Evolutionary conservation across 2,797 vertebrate species (phyloP), one percentile per base, ranked within the genome.

Genomic region (Manis crassicaudata): DNA sequence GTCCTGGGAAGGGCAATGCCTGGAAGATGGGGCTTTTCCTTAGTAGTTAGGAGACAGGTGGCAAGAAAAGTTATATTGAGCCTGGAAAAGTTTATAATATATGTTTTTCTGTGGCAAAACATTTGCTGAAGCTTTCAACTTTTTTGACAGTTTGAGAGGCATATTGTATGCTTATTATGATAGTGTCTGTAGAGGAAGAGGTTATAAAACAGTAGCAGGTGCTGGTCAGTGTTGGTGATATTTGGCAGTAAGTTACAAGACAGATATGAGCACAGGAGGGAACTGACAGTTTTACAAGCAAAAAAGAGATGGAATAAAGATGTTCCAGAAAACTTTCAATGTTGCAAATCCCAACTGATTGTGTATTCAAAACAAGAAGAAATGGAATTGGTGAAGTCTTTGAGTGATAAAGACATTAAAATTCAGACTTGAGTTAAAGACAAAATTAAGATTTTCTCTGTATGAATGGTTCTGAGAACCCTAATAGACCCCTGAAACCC

Each of bases 381-480:
- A 77, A 76, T 83, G 17, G 29, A 67, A 82, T 17, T 35, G 29
- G 65, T 84, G 17, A 72, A 29, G 29, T 63, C 25, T 85, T 65
- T 46, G 62, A 62, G 35, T 95, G 32, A 50, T 72, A 85, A 50
- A 56, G 29, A 58, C n/a, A 40, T 65, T 89, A 83, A 68, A 90
- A 90, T 40, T 80, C 37, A 90, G 20, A 29, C n/a, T 73, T 52
- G n/a, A 70, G 27, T 81, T 54, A 88, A 93, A 96, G 83, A 76
- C 25, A 63, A 94, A 90, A 88, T 58, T 23, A 70, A 63, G 12
- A 29, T 43, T 14, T 50, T 89, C 50, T 88, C 20, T 67, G 7
- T 13, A 29, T n/a, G 46, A 40, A 35, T 52, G 11, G 16, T 43
- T 94, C 29, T 88, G 4, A 65, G 75, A 4, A 63, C 4, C 1